Conservation (phyloP, 1,140 invertebrate genomes). For the Hypsibius dujardini region DNA sequence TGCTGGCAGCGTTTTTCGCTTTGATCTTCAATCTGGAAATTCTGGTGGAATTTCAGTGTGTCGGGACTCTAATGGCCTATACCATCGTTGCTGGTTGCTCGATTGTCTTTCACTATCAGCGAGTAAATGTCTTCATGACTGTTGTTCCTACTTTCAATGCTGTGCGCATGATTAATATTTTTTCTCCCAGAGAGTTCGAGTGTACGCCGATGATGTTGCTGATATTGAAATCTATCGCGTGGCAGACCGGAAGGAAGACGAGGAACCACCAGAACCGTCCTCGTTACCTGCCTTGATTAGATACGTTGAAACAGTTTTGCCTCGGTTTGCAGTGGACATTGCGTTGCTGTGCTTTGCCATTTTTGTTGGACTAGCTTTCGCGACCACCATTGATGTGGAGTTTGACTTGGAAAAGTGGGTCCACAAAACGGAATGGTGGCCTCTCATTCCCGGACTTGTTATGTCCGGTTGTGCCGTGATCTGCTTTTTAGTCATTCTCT, state of each 20-base stretch:
- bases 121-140: too few relatives aligned
- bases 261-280: too few relatives aligned
- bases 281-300: too few relatives aligned
- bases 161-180: too few relatives aligned
- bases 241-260: not conserved
- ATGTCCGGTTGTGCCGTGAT: too few relatives aligned
- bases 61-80: not conserved
- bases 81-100: conserved; percentile 8
- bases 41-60: not conserved
- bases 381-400: not conserved
- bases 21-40: not conserved
- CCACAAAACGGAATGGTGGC: too few relatives aligned
- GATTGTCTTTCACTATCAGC: conserved; percentile 1
- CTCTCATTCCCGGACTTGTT: too few relatives aligned
- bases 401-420: too few relatives aligned
- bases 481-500: too few relatives aligned
- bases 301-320: not conserved
- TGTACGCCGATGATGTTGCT: not conserved
- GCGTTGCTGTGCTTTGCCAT: not conserved
- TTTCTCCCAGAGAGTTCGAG: not conserved
- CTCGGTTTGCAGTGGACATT: conserved; percentile 6
- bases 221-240: not conserved
- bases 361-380: not conserved
- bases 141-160: too few relatives aligned
- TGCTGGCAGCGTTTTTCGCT: not conserved